These are phyloP conservation scores for Meda fulgida DNA, from an alignment of 2,797 vertebrate genomes.

Conservation along the genomic window DNA sequence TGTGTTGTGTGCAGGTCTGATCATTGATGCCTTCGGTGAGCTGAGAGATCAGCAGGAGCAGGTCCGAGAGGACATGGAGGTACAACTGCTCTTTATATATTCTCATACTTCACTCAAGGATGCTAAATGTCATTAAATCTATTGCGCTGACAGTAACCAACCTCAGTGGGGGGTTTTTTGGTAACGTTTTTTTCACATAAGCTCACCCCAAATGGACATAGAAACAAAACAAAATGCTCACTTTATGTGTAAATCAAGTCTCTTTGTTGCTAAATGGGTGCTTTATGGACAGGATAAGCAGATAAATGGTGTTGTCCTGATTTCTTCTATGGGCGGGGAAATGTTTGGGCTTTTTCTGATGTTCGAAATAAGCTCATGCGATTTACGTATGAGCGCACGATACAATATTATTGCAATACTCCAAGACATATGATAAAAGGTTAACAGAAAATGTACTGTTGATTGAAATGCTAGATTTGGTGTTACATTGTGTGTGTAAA, in stretches of 20 bases:
- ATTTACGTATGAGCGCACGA: too few relatives aligned
- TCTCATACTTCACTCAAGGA: not conserved
- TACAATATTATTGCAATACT: too few relatives aligned
- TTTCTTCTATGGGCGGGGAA: too few relatives aligned
- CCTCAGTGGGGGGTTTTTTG: not conserved
- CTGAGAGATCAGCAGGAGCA: conserved; percentile 97
- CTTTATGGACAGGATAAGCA: not conserved
- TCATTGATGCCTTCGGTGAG: conserved; percentile 95
- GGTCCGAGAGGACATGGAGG: conserved; percentile 98
- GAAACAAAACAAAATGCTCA: not conserved
- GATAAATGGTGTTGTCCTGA: not conserved
- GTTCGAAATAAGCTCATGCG: too few relatives aligned
- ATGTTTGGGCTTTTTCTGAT: too few relatives aligned
- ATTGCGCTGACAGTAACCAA: not conserved
- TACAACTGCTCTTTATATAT: conserved; percentile 55
- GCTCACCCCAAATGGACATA: not conserved
- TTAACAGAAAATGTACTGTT: too few relatives aligned
- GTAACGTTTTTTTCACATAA: not conserved
- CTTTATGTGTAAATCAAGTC: not conserved
- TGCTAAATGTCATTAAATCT: not conserved
- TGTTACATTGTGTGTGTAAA: too few relatives aligned
- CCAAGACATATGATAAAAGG: too few relatives aligned
- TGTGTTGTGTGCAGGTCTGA: conserved; percentile 82
- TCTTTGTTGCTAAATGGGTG: not conserved
- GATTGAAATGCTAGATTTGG: too few relatives aligned